Evolutionary conservation across 2,113 vertebrate species (phyloP), one percentile per base, ranked within the genome.

Genomic region (Psophia crepitans): DNA sequence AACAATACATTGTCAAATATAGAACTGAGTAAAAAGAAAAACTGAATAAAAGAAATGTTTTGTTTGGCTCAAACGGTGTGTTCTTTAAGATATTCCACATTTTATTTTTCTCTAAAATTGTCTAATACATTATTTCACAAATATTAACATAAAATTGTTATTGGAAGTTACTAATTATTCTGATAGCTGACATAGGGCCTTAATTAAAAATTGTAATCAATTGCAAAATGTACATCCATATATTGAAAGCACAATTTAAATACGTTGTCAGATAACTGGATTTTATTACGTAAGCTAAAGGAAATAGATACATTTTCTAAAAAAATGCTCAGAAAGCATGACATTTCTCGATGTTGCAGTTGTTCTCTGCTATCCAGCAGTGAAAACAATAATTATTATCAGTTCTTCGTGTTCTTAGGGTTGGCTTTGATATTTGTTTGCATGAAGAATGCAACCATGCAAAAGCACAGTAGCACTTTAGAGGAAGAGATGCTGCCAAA

Each of bases 351-450:
- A 33, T 76, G 23, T 70, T 95, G 65, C 74, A 58, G 35, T 93
- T 94, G 41, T 84, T 90, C 48, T 78, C 41, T 84, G 37, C 18
- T 91, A 89, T 87, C 81, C 89, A 91, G 77, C 74, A 92, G 91
- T 70, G 89, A 93, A 95, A 97, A 93, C 81, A 91, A 70, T 92
- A 76, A 94, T 96, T 94, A 92, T 90, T 92, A 87, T 84, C 65
- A 46, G 58, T 87, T 95, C 89, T 89, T 89, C 74, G 48, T 96
- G 89, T 95, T 96, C 95, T 94, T 91, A 87, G 48, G 13, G 35
- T 75, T 93, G 94, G 48, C 73, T 89, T 8, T 74, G 48, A 48
- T 84, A 92, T 63, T 95, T 87, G n/a, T 95, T 94, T 94, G 48
- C 86, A 84, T 71, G 90, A 92, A 95, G 92, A 96, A 96, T 78